Conservation (phyloP, 1,140 invertebrate species). For the Hyles euphorbiae region DNA sequence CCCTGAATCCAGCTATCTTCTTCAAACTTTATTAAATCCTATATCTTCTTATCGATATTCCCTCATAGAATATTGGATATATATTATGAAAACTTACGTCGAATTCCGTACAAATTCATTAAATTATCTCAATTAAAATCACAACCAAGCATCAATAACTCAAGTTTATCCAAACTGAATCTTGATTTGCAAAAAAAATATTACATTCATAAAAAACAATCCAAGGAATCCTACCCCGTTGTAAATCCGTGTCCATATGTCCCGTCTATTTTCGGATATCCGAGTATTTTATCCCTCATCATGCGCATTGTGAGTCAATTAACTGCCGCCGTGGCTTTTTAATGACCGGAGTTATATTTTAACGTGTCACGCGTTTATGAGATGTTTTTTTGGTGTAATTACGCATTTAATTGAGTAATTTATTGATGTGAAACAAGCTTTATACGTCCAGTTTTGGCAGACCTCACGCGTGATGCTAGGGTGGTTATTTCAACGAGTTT, state of each 20-base stretch:
- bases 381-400: slow-evolving; percentile 40
- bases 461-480: slow-evolving; percentile 6
- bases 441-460: slow-evolving; percentile 10
- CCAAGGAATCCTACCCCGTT: slow-evolving; percentile 14
- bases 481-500: no score
- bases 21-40: no score
- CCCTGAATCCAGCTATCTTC: no score
- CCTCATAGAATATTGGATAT: no score
- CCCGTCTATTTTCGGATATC: slow-evolving; percentile 58
- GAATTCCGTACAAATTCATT: no score
- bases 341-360: slow-evolving; percentile 48
- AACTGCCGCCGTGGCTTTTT: slow-evolving; percentile 38
- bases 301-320: slow-evolving; percentile 58
- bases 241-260: slow-evolving; percentile 35
- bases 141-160: no score
- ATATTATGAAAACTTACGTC: no score
- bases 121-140: no score
- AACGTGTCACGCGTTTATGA: slow-evolving; percentile 25
- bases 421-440: slow-evolving; percentile 34
- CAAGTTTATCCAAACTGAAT: no score
- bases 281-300: slow-evolving; percentile 42
- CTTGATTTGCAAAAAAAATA: no score
- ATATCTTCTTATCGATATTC: no score
- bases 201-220: no score
- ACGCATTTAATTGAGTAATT: slow-evolving; percentile 48